A percentile compares a stretch with the other conserved stretches of the same genome.
Conservation (phyloP, 2,797 vertebrate species). For the Xyrichtys novacula region DNA sequence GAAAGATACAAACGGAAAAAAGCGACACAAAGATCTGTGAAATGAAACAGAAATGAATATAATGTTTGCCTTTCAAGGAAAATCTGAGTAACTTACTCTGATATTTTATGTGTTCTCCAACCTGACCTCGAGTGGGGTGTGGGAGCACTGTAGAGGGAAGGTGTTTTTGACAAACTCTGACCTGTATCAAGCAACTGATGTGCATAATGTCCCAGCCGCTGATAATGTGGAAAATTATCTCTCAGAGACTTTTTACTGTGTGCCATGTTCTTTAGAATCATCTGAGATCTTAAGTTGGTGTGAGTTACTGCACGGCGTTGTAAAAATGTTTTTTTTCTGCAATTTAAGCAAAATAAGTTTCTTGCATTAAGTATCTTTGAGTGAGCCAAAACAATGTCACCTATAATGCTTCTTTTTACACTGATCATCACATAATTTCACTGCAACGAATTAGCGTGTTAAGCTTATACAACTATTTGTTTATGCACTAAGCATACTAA, state of each 20-base stretch:
- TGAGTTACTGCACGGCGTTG: too few species aligned
- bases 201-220: conserved; percentile 5
- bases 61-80: neutral
- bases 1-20: too few species aligned
- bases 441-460: too few species aligned
- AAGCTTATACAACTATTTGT: too few species aligned
- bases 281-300: neutral
- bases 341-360: too few species aligned
- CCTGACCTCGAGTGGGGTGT: conserved; percentile 14
- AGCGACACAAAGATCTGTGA: neutral
- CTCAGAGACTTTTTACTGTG: neutral
- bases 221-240: neutral
- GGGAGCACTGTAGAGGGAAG: conserved; percentile 14
- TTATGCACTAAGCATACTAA: too few species aligned
- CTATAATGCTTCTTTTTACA: too few species aligned
- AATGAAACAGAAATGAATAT: neutral
- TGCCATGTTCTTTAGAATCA: neutral
- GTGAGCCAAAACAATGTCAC: too few species aligned
- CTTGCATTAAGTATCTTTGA: too few species aligned
- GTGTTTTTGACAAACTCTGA: conserved; percentile 34
- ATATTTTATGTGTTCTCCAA: conserved; percentile 4
- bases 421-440: too few species aligned
- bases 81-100: conserved; percentile 1
- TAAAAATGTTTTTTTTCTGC: too few species aligned
- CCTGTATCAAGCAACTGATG: conserved; percentile 4